phyloP scores from a whole-genome alignment of 2,797 vertebrate genomes.

The Gila robusta region DNA sequence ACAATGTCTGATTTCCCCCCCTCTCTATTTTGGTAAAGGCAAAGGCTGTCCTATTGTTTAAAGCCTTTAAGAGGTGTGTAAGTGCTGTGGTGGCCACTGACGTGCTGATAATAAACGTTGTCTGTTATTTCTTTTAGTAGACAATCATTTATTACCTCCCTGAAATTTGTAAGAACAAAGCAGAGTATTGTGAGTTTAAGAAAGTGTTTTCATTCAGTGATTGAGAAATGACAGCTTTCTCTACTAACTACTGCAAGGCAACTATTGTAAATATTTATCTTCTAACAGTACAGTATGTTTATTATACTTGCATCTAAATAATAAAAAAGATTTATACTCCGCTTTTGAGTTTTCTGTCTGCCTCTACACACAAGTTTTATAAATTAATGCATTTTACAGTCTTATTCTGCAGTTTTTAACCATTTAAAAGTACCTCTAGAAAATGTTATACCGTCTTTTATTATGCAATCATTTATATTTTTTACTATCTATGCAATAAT shows the following conservation, averaged over 20 bases:
- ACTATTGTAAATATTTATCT: constrained; percentile 84
- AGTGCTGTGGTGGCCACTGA: constrained; percentile 36
- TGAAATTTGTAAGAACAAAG: constrained; percentile 58
- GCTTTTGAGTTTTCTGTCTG: constrained; percentile 56
- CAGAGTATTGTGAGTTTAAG: background rate
- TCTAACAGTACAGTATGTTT: constrained; percentile 79
- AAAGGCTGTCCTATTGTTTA: background rate
- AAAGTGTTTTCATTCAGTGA: constrained; percentile 61
- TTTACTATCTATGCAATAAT: background rate
- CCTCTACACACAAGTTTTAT: background rate
- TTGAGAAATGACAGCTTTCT: constrained; percentile 73
- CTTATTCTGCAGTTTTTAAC: background rate
- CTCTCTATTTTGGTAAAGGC: background rate
- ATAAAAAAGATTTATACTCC: constrained; percentile 78
- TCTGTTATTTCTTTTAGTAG: constrained; percentile 68
- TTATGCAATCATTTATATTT: background rate
- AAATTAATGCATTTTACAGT: background rate
- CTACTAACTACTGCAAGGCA: constrained; percentile 73
- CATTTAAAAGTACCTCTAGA: background rate
- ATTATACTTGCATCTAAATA: constrained; percentile 82
- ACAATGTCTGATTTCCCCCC: background rate
- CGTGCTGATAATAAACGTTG: constrained; percentile 41
- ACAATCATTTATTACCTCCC: constrained; percentile 75
- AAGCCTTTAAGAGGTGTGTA: constrained; percentile 2
- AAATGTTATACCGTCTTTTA: background rate